Evolutionary conservation across 30 jellyfish, hydroid and myxozoan species (phyloP).

Genomic region (Pseudorhiza aurosa): DNA sequence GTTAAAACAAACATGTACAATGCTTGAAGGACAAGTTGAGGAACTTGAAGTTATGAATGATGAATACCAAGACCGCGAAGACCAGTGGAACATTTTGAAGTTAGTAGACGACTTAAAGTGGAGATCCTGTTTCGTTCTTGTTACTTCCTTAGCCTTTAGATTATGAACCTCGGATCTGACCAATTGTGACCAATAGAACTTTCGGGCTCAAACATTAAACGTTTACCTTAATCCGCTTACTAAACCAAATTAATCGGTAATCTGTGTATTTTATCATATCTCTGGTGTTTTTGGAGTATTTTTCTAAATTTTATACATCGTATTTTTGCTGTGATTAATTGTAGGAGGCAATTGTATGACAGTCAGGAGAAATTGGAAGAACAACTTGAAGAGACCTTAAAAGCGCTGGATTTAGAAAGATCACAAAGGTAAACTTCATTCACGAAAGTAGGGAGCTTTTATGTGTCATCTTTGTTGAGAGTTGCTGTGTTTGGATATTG

Average conservation of each 20-base stretch:
- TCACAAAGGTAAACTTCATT: conserved; percentile 61
- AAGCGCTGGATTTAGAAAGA: conserved; percentile 73
- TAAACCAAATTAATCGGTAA: too few species aligned
- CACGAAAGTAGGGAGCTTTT: not conserved
- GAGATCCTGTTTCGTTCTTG: too few species aligned
- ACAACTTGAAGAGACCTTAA: conserved; percentile 89
- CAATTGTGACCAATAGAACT: too few species aligned
- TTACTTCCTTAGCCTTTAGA: too few species aligned
- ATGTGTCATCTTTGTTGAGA: too few species aligned
- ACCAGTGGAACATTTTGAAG: conserved; percentile 93
- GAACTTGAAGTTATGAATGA: conserved; percentile 98
- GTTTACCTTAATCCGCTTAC: too few species aligned
- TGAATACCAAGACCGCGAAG: conserved; percentile 97
- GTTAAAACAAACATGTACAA: conserved; percentile 97
- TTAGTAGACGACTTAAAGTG: too few species aligned
- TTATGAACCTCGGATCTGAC: too few species aligned
- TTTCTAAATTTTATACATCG: not conserved
- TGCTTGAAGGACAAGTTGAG: conserved; percentile 99
- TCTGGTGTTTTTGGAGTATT: not conserved
- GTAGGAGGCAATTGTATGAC: conserved; percentile 95
- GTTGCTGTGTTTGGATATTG: too few species aligned
- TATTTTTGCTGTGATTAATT: conserved; percentile 2
- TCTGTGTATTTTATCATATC: not conserved
- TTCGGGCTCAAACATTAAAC: too few species aligned
- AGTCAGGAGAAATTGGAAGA: conserved; percentile 94